These are phyloP conservation scores for Stratiomys singularior DNA, from an alignment of 2,888 invertebrate genomes.

Conservation along the genomic window DNA sequence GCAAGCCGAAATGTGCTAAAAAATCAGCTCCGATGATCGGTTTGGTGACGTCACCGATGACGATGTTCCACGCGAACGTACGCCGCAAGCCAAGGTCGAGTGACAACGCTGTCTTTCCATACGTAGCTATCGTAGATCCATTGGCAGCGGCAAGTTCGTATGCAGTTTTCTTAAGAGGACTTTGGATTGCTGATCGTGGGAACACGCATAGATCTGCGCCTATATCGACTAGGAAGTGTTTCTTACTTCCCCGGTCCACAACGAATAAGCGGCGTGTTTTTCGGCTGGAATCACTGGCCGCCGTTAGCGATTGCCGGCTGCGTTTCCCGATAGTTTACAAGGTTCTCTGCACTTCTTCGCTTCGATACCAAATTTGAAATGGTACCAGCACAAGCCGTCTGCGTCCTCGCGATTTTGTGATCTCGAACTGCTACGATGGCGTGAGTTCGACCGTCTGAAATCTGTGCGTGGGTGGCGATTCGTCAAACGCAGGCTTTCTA, in stretches of 20 bases:
- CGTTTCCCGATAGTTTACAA: conserved; percentile 32
- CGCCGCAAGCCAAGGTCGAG: conserved; percentile 53
- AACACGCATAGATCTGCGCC: conserved; percentile 52
- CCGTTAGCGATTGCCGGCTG: not conserved
- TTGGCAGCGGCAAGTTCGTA: conserved; percentile 50
- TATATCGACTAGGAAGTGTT: conserved; percentile 51
- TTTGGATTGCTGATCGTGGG: conserved; percentile 42
- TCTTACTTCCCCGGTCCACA: not conserved
- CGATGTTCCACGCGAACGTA: conserved; percentile 53
- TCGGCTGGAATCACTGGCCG: conserved; percentile 42
- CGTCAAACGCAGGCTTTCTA: not conserved
- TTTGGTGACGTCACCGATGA: conserved; percentile 53
- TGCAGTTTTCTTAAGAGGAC: not conserved
- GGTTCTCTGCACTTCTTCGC: conserved; percentile 48
- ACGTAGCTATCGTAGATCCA: conserved; percentile 49
- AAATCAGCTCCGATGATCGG: conserved; percentile 55
- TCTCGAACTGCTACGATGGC: not conserved
- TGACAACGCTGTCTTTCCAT: conserved; percentile 46
- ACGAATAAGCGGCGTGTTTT: conserved; percentile 34
- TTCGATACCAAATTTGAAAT: conserved; percentile 42
- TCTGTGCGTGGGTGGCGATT: not conserved
- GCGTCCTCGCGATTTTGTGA: not conserved
- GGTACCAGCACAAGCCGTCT: conserved; percentile 50
- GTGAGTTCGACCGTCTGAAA: not conserved
- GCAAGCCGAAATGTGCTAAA: conserved; percentile 46